phyloP scores from a whole-genome alignment of 2,888 invertebrate genomes.

The Allygus modestus region DNA sequence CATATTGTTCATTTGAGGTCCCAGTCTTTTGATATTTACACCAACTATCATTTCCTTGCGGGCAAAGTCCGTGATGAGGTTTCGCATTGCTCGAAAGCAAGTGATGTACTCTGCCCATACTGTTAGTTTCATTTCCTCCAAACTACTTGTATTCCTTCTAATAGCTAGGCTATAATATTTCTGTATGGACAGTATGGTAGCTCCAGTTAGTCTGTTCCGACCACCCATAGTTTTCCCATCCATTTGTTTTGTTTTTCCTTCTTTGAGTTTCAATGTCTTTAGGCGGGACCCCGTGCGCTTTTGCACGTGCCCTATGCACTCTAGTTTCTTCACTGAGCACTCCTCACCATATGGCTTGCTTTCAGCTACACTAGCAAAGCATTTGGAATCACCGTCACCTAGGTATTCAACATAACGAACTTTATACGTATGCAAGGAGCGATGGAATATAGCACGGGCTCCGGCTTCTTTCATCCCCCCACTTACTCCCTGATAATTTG shows the following conservation, averaged over 20 bases:
- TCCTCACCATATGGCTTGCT: too few species aligned
- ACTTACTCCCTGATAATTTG: slow-evolving; percentile 43
- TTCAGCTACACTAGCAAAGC: too few species aligned
- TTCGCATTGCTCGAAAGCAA: slow-evolving; percentile 68
- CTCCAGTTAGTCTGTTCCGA: slow-evolving; percentile 68
- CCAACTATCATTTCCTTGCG: background rate
- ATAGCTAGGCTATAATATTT: slow-evolving; percentile 70
- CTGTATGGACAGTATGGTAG: slow-evolving; percentile 68
- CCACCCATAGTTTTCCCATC: slow-evolving; percentile 63
- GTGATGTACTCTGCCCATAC: slow-evolving; percentile 70
- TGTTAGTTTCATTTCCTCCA: slow-evolving; percentile 68
- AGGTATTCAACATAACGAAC: too few species aligned
- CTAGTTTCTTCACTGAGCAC: too few species aligned
- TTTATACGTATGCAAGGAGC: slow-evolving; percentile 30
- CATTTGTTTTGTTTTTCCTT: too few species aligned
- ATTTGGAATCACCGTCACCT: too few species aligned
- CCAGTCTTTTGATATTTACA: slow-evolving; percentile 16
- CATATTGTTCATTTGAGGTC: background rate
- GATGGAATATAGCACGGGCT: slow-evolving; percentile 39
- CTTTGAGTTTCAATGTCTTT: too few species aligned
- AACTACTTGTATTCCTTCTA: slow-evolving; percentile 65
- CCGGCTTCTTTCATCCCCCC: slow-evolving; percentile 59
- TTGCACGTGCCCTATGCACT: too few species aligned
- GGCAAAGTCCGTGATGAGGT: slow-evolving; percentile 58
- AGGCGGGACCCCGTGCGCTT: too few species aligned